Evolutionary conservation across 2,113 vertebrate genomes (phyloP), one percentile per base, ranked within the genome.

Genomic region (Oxygymnocypris stewartii): DNA sequence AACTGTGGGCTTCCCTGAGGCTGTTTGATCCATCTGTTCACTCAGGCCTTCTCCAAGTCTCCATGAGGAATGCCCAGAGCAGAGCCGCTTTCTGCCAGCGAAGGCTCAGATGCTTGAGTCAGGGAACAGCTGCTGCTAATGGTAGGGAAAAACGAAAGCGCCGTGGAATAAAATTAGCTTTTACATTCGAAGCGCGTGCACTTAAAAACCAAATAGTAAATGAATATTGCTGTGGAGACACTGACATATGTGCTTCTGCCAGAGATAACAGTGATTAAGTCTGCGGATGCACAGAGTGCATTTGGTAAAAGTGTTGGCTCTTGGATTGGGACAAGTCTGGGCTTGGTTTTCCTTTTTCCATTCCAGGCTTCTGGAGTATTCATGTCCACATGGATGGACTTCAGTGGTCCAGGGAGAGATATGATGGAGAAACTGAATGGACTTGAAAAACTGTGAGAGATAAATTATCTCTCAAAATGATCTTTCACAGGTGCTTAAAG

Each of bases 71-170:
- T 40, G 23, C 37, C 49, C 47, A 73, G 37, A 83, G 57, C 79
- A 40, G 42, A 61, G 5, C 61, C 25, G 71, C 40, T n/a, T 49
- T 51, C 40, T 54, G 42, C 71, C 57, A 88, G 51, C 59, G 13
- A 54, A 84, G n/a, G 18, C 59, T 25, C 54, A 65, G 65, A 47
- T 63, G 73, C 61, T 78, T 18, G 42, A 87, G 49, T 42, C 82
- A 49, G 63, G 23, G 57, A 83, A 18, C 79, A 87, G 83, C 44
- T 69, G 73, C 31, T 79, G n/a, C 73, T 78, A 86, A 87, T 73
- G 82, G 57, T 51, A 73, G 61, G 31, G 73, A 23, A 20, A 71
- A 57, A 75, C 51, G 1, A 49, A 84, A 16, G n/a, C 4, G 40
- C 37, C 16, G 7, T 35, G 8, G 31, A 35, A 69, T 18, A 11